A percentile compares a stretch with the other conserved stretches of the same genome.
Conservation (phyloP, 2,797 vertebrate species). For the Aulostomus chinensis region DNA sequence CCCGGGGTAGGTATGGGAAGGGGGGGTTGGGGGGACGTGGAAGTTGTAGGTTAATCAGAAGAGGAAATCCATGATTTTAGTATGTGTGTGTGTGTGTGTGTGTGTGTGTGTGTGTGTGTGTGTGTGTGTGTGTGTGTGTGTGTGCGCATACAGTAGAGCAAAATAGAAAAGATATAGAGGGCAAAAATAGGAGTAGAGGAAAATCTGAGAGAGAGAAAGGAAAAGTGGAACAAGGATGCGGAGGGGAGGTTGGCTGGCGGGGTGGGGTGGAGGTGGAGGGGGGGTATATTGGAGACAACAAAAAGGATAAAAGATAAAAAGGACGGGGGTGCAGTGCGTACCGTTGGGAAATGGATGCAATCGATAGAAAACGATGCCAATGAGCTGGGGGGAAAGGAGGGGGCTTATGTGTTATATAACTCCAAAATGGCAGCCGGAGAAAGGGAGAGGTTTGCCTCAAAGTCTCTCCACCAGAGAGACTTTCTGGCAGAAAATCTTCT, state of each 20-base stretch:
- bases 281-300: constrained; percentile 28
- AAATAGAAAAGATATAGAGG: background rate
- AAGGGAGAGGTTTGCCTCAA: too few species aligned
- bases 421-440: constrained; percentile 51
- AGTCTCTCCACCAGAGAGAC: too few species aligned
- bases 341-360: constrained; percentile 54
- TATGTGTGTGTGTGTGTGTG: background rate
- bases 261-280: background rate
- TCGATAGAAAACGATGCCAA: constrained; percentile 54
- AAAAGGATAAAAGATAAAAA: constrained; percentile 56
- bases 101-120: background rate
- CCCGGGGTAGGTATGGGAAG: constrained; percentile 13
- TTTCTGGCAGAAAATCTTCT: too few species aligned
- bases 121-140: background rate
- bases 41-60: constrained; percentile 34
- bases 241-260: constrained; percentile 12
- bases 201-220: constrained; percentile 21
- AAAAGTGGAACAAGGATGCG: constrained; percentile 25
- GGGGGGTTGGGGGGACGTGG: constrained; percentile 1
- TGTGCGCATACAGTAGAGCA: background rate
- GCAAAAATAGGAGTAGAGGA: background rate
- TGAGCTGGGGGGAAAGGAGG: constrained; percentile 1
- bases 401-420: constrained; percentile 54
- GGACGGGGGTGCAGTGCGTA: constrained; percentile 23
- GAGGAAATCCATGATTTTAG: constrained; percentile 22